Base-by-base conservation (phyloP, 1,140 invertebrate genomes). In the Apis mellifera region DNA sequence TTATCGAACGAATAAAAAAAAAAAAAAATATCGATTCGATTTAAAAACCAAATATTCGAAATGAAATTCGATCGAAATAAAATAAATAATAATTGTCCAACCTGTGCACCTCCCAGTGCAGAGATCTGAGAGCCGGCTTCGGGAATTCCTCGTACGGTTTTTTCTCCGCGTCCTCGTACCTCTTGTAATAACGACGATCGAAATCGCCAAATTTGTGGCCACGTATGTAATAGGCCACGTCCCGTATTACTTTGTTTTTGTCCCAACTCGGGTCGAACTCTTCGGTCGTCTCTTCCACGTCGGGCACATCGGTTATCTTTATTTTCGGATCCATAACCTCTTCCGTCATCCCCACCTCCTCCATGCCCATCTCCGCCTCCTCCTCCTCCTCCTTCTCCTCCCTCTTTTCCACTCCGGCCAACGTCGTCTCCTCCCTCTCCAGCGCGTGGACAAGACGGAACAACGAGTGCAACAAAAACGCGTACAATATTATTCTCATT, bases 181-280 rank as follows among this genome's bases (percentile, higher is more conserved):
- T 85, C 32, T 83, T 90, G 86, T 93, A 84, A 90, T 93, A 94
- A 82, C 95, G 92, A 73, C 94, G 93, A 91, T 96, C 96, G 89
- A 94, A 96, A 84, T 95, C 95, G 70, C 94, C 95, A 84, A 96
- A 96, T 91, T 96, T 96, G 84, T 96, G 94, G 26, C 94, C 91
- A 68, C 96, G 92, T 65, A 96, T 91, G 85, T 95, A 96, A 90
- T 95, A 96, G 8, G 95, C 95, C 26, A 96, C 94, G 82, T 96
- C 94, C 84, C 92, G 93, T 23, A 95, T 86, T 12, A 92, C 92
- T 32, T 89, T 88, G 71, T 91, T 90, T 17, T 74, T 69, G 73
- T 92, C 86, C 90, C 90, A 90, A 23, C 74, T 83, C 0, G 71
- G 66, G 65, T 92, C 91, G 15, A 60, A 75, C 9, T 66, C 71